Evolutionary conservation across 2,113 vertebrate species (phyloP), one percentile per base, ranked within the genome.

Genomic region (Haemorhous mexicanus): DNA sequence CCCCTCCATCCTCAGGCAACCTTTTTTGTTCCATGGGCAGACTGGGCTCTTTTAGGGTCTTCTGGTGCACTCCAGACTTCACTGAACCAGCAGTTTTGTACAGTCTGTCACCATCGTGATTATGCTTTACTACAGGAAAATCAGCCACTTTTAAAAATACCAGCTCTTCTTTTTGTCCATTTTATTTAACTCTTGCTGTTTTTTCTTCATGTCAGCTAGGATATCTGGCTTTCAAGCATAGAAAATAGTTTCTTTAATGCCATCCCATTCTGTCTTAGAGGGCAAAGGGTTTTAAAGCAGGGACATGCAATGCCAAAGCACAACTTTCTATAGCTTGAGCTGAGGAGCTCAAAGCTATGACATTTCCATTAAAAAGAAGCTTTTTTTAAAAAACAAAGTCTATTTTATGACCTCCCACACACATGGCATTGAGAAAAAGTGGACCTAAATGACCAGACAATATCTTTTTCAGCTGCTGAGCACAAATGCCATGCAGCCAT

Each of bases 91-190:
- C 19, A n/a, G 22, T 1, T 64, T 11, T 35, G 13, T 44, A 32
- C 9, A 28, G 35, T 43, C 33, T 67, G 21, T 49, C 44, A 55
- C 17, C 9, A 3, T 9, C 0, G 0, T 7, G 41, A 49, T 39
- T 10, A 8, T 17, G 10, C 16, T 50, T 74, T 84, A 23, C 50
- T 47, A 2, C 24, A 55, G 58, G 28, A 82, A 61, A 16, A 69
- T 1, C 3, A 16, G 63, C 5, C 2, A 6, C 16, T 84, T 66
- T 62, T 10, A n/a, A 62, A 80, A 81, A 47, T 24, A 70, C 4
- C 28, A 88, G 5, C 19, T 85, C 27, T 70, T 12, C 5, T 52
- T 90, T 91, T 70, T 44, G 21, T 9, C 4, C 2, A 6, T 83
- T 88, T 85, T 55, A 49, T 80, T 83, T 58, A 53, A 62, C 67